Evolutionary conservation across 1,140 invertebrate species (phyloP), one percentile per base, ranked within the genome.

Genomic region (Arion vulgaris): DNA sequence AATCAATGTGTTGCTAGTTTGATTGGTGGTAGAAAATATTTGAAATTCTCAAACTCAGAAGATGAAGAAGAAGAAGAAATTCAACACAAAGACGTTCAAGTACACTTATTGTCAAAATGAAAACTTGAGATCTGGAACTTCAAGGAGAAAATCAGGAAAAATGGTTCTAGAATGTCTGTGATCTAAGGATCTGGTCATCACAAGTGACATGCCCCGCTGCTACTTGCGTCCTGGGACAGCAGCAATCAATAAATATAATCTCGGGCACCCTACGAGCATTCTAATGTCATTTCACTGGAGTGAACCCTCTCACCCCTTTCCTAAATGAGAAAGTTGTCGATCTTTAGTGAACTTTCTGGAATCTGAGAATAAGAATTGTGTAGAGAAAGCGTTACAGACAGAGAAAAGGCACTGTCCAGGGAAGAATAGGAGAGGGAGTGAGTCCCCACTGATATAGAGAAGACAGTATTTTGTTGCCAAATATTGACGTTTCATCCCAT

Each of bases 261-360:
- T 84, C 32, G 45, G 72, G 62, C 77, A 69, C 39, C 28, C 19
- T 11, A n/a, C 72, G 28, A 75, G 51, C 72, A 49, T 32, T 41
- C 82, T 84, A 84, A 84, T 84, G 80, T 69, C 77, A 84, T 84
- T 84, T 66, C 71, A 80, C 68, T 71, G n/a, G 82, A 83, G 80
- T 79, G 68, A 57, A 28, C 73, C 83, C 77, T n/a, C n/a, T n/a
- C n/a, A n/a, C n/a, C n/a, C n/a, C n/a, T n/a, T n/a, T n/a, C 53
- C 53, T 80, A 80, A 74, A 72, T 80, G 69, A 45, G 13, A 57
- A 34, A 49, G 80, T 81, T 81, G 62, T 72, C 68, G 23, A 1
- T 66, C 71, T 72, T 80, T 74, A 80, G 53, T 39, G 62, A 53
- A 26, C 36, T 53, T n/a, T 62, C n/a, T 36, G 45, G 36, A 19